phyloP scores from a whole-genome alignment of 2,888 invertebrate genomes.

The Morpho deidamia region DNA sequence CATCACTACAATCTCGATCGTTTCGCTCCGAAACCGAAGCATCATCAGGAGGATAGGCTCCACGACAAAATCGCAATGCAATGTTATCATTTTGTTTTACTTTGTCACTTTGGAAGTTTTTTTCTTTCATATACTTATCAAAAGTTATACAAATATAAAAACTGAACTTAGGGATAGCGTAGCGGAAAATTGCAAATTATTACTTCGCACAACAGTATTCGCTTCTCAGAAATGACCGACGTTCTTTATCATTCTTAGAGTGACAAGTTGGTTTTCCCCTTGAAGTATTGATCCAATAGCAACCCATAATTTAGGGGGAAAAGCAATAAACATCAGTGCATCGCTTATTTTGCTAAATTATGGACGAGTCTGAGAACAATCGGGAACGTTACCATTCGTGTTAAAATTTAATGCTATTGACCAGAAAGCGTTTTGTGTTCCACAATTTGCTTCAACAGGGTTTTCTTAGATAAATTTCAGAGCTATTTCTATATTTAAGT shows the following conservation, averaged over 20 bases:
- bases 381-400: constrained; percentile 29
- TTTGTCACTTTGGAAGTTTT: no score
- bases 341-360: constrained; percentile 54
- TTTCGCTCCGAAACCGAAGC: no score
- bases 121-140: no score
- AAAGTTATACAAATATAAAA: no score
- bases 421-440: neutral
- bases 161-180: no score
- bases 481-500: no score
- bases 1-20: no score
- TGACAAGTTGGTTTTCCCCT: constrained; percentile 60
- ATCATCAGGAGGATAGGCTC: no score
- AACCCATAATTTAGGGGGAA: constrained; percentile 52
- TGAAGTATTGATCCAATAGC: constrained; percentile 45
- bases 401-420: constrained; percentile 13
- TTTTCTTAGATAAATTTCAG: no score
- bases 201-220: neutral
- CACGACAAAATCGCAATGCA: no score
- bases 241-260: constrained; percentile 23
- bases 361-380: constrained; percentile 40
- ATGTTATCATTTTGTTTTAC: no score
- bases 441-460: no score
- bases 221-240: constrained; percentile 1
- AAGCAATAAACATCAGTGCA: constrained; percentile 52
- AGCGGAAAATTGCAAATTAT: neutral